Conservation (phyloP, 2,888 invertebrate species). For the Himalopsyche kuldschensis region DNA sequence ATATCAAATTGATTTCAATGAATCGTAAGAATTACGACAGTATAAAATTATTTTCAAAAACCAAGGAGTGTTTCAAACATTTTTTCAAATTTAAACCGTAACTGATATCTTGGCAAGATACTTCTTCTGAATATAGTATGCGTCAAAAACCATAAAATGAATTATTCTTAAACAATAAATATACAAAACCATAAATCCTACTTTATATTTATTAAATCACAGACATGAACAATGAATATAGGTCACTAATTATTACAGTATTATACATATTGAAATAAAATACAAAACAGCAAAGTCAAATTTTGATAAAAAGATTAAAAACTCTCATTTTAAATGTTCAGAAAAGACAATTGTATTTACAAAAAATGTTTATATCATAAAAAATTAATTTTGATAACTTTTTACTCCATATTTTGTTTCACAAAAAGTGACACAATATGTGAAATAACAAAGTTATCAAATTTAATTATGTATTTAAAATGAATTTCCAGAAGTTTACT, state of each 20-base stretch:
- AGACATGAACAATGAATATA: constrained; percentile 29
- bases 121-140: not conserved
- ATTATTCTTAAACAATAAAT: not conserved
- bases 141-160: not conserved
- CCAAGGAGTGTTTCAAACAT: not conserved
- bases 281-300: not conserved
- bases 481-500: too few species aligned
- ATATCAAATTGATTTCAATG: not conserved
- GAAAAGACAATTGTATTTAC: not conserved
- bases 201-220: constrained; percentile 26
- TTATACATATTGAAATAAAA: not conserved
- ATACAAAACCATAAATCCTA: not conserved
- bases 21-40: not conserved
- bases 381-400: too few species aligned
- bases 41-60: not conserved
- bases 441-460: too few species aligned
- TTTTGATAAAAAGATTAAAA: not conserved
- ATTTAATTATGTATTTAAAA: too few species aligned
- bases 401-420: too few species aligned
- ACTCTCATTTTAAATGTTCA: not conserved
- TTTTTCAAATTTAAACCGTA: not conserved
- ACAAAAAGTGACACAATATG: too few species aligned
- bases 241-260: not conserved
- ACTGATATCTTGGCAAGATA: not conserved
- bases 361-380: not conserved